Conservation (phyloP, 2,113 vertebrate species). For the Solenodon paradoxus region DNA sequence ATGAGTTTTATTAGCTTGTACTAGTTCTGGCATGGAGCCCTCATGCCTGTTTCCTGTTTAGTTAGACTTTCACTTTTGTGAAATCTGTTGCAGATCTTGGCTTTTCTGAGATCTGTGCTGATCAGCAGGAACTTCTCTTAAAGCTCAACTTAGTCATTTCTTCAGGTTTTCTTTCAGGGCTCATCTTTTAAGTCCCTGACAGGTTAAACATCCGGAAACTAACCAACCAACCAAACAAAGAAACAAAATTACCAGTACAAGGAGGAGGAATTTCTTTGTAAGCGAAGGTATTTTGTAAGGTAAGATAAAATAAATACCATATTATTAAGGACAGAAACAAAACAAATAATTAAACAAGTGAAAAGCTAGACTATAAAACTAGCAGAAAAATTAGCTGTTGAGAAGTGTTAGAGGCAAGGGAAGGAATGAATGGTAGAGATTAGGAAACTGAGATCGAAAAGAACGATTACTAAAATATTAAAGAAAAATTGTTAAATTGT, state of each 20-base stretch:
- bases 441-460: neutral
- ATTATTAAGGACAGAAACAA: neutral
- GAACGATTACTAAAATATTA: neutral
- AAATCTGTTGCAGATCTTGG: neutral
- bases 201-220: neutral
- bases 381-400: neutral
- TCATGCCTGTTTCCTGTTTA: neutral
- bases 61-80: neutral
- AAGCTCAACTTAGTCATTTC: neutral
- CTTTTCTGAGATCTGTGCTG: neutral
- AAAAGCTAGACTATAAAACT: neutral
- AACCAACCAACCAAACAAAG: neutral
- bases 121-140: neutral
- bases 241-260: neutral
- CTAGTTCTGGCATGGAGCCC: too few species aligned
- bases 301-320: neutral
- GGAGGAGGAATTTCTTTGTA: neutral
- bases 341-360: neutral
- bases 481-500: too few species aligned
- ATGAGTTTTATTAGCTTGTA: neutral
- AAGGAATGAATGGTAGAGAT: neutral
- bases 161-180: neutral
- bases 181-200: neutral
- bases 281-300: neutral
- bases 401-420: neutral